Evolutionary conservation across 2,797 vertebrate species (phyloP), one percentile per base, ranked within the genome.

Genomic region (Sebastes cheni): DNA sequence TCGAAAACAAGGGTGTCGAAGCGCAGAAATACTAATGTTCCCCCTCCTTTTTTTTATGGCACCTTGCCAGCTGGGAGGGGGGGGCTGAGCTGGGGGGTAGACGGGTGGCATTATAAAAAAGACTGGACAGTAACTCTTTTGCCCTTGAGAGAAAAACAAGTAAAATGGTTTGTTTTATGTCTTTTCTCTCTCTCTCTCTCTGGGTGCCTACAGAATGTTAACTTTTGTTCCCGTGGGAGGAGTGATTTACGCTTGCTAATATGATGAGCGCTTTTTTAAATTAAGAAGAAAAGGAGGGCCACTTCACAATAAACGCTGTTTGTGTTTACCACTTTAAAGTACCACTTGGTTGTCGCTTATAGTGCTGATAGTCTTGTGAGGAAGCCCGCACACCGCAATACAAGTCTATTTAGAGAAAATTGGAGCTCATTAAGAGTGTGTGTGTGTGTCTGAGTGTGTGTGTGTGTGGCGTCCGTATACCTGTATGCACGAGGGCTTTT

Each of bases 1-100:
- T 42, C 73, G 86, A 92, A 91, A 94, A 94, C 94, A 94, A 92
- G 91, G 68, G 82, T 91, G 89, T 92, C 56, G 50, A 79, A 87
- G 90, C 72, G 27, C 64, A 86, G 77, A 92, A 93, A 90, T 87
- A 90, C 89, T 86, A 90, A 92, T 93, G 84, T 86, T 64, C 86
- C 79, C 83, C 80, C 71, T 74, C 62, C 75, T 82, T 81, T 66
- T 80, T 55, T 74, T 75, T 18, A 56, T 88, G 92, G 92, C 87
- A 59, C 67, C 50, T 50, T 62, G 90, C 93, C 92, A 92, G 80
- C 23, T 1, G 56, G 16, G 5, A 74, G 54, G 42, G 6, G 6
- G n/a, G 61, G 73, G 34, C 39, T n/a, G 70, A 56, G 76, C 7
- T 18, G 22, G 67, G 14, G 67, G 67, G 60, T 16, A 72, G 7